Evolutionary conservation across 2,113 vertebrate species (phyloP).

Genomic region (Ameiurus melas): DNA sequence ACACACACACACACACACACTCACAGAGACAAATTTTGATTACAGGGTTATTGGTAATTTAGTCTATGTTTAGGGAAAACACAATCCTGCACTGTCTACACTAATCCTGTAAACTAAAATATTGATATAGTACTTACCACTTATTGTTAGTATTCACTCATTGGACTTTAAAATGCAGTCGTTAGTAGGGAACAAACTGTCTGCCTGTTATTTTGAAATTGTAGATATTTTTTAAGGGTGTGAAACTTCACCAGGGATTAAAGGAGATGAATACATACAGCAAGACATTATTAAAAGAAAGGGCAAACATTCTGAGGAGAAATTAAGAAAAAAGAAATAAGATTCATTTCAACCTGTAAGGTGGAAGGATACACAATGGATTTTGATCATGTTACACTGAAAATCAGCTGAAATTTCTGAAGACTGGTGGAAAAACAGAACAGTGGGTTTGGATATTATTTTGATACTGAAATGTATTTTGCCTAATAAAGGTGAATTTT

Average conservation of each 20-base stretch:
- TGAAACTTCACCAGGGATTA: not conserved
- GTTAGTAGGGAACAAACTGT: not conserved
- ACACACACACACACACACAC: not conserved
- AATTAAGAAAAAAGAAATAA: not conserved
- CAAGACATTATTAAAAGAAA: constrained; percentile 1
- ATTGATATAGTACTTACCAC: not conserved
- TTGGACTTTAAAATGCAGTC: not conserved
- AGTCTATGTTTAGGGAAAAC: not conserved
- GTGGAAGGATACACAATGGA: not conserved
- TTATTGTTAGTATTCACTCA: not conserved
- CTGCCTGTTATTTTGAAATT: not conserved
- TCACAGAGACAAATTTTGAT: not conserved
- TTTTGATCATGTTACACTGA: not conserved
- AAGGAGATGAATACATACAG: constrained; percentile 25
- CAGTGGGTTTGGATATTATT: constrained; percentile 8
- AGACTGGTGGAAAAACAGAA: constrained; percentile 1
- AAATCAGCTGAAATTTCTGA: not conserved
- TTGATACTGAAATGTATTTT: constrained; percentile 15
- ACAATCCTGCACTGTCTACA: not conserved
- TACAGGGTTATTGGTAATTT: not conserved
- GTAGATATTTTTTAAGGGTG: not conserved
- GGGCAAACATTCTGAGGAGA: not conserved
- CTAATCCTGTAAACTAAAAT: not conserved
- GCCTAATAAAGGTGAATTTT: not conserved
- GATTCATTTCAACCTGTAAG: not conserved